Evolutionary conservation across 2,888 invertebrate species (phyloP), one percentile per base, ranked within the genome.

Genomic region (Rhamnusium bicolor): DNA sequence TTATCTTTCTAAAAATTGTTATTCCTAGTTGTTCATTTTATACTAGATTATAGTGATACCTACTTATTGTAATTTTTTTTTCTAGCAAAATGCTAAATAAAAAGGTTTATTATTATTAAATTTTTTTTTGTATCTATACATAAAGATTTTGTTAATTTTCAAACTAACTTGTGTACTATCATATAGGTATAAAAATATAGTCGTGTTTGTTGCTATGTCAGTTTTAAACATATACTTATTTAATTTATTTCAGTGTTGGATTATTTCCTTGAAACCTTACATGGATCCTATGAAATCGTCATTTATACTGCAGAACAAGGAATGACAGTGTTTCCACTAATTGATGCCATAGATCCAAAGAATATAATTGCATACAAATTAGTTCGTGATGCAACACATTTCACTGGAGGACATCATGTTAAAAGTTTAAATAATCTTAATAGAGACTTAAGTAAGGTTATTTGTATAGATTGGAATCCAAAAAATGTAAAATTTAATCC

Each of bases 271-370:
- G 95, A 97, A 84, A 80, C 83, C 4, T 77, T 87, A n/a, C 85
- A 84, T 75, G 85, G 85, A 8, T 90, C 94, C 81, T 99, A 96
- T 89, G 99, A 99, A 90, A 93, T 98, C 76, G 98, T 99, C 3
- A 93, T 99, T 71, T 99, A 96, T 88, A 99, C 99, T 0, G 94
- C 96, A 19, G 99, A 99, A 88, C 96, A 96, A 85, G 98, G 96
- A 71, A 94, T 97, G 92, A 98, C 97, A 78, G 98, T 98, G 29
- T 97, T 95, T 89, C 97, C 98, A 0, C 94, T 99, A 51, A 90
- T 98, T 66, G 97, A 98, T 87, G 95, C 95, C 27, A 90, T 99
- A 69, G 99, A 99, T 89, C 96, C 97, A 0, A 95, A 98, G 86
- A 94, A 93, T 84, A 91, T 89, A 73, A 94, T 99, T 74, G 95